Conservation (phyloP, 2,888 invertebrate species). For the Drosophila stalkeri region DNA sequence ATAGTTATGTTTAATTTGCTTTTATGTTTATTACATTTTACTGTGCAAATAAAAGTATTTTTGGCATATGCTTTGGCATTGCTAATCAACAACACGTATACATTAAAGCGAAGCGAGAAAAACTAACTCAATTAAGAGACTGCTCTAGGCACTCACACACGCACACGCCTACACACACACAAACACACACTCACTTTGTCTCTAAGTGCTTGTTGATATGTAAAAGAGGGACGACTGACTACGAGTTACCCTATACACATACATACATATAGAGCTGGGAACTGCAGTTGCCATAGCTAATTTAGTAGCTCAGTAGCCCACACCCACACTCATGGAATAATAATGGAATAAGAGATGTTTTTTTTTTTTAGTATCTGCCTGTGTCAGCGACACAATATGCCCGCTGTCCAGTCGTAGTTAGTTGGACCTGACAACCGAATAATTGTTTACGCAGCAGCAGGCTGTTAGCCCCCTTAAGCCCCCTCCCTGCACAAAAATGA, state of each 20-base stretch:
- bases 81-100: conserved; percentile 61
- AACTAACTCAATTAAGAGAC: conserved; percentile 72
- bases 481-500: conserved; percentile 27
- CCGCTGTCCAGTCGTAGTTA: conserved; percentile 1
- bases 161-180: conserved; percentile 11
- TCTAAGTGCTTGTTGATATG: conserved; percentile 33
- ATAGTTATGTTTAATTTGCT: conserved; percentile 19
- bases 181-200: conserved; percentile 13
- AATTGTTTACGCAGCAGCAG: conserved; percentile 59
- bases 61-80: conserved; percentile 22
- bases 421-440: conserved; percentile 42
- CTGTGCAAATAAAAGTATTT: conserved; percentile 37
- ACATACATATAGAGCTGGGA: too few species aligned
- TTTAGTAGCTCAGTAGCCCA: not conserved
- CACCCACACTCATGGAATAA: not conserved
- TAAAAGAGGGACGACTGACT: not conserved
- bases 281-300: not conserved
- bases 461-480: not conserved
- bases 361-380: conserved; percentile 6
- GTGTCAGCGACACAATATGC: conserved; percentile 30
- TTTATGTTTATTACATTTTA: conserved; percentile 60
- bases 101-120: conserved; percentile 38
- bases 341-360: conserved; percentile 5
- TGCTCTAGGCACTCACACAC: conserved; percentile 54
- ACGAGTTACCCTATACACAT: conserved; percentile 24